Conservation (phyloP, 2,888 invertebrate species). For the Notodonta dromedarius region DNA sequence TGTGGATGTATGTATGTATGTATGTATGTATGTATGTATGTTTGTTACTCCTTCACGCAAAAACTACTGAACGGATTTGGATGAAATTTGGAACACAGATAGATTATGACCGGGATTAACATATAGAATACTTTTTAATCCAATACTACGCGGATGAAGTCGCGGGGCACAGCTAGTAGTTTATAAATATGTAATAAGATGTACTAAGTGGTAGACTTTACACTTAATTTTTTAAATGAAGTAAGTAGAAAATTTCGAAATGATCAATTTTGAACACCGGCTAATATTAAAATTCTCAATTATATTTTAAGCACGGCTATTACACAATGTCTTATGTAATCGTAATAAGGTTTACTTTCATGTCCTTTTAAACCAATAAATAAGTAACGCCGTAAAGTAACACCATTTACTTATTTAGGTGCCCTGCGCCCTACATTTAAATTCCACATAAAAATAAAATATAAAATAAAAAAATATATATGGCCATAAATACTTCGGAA, state of each 20-base stretch:
- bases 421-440: neutral
- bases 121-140: no score
- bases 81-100: no score
- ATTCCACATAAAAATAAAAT: neutral
- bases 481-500: constrained; percentile 8
- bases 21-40: no score
- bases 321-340: constrained; percentile 1
- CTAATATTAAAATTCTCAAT: neutral
- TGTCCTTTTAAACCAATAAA: neutral
- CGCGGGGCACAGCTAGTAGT: no score
- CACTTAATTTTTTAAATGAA: neutral
- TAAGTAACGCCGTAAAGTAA: neutral
- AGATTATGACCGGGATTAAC: no score
- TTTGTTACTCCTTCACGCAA: no score
- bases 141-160: no score
- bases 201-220: no score
- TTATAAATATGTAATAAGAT: no score
- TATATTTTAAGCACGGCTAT: neutral
- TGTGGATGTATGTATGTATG: no score
- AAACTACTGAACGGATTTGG: no score
- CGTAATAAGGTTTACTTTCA: neutral
- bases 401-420: neutral
- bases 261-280: neutral
- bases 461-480: neutral
- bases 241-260: neutral